phyloP scores from a whole-genome alignment of 2,797 vertebrate genomes.

The Myotis daubentonii region DNA sequence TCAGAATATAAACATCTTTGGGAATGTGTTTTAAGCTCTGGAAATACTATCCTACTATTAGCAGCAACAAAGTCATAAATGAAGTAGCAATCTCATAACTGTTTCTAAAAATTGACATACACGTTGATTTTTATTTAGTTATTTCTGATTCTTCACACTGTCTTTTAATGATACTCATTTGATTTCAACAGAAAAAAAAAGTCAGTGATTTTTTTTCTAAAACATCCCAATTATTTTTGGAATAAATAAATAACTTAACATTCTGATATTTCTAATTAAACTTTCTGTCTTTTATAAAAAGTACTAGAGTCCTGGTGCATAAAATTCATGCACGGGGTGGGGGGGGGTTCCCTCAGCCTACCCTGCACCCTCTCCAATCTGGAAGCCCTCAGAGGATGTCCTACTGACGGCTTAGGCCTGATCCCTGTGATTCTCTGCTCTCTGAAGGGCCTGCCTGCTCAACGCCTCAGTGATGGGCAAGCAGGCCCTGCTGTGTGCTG shows the following conservation, averaged over 20 bases:
- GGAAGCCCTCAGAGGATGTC: too few species aligned
- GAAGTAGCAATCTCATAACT: background rate
- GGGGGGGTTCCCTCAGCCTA: too few species aligned
- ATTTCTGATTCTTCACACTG: background rate
- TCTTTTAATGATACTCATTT: background rate
- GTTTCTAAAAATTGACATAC: background rate
- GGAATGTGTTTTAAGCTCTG: background rate
- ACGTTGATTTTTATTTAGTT: background rate
- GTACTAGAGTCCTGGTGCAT: too few species aligned
- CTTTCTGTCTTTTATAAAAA: background rate
- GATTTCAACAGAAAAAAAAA: conserved; percentile 13
- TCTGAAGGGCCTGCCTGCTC: too few species aligned
- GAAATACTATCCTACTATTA: background rate
- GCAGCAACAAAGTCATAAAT: background rate
- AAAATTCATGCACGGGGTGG: too few species aligned
- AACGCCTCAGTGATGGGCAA: too few species aligned
- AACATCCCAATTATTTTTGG: background rate
- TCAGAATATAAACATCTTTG: background rate
- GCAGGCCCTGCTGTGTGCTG: too few species aligned
- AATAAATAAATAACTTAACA: background rate
- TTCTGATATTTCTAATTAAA: background rate
- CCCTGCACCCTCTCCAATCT: too few species aligned
- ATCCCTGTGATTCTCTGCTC: too few species aligned
- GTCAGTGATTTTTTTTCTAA: background rate
- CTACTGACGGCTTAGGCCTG: too few species aligned